Evolutionary conservation across 2,113 vertebrate species (phyloP), one percentile per base, ranked within the genome.

Genomic region (Indicator indicator): DNA sequence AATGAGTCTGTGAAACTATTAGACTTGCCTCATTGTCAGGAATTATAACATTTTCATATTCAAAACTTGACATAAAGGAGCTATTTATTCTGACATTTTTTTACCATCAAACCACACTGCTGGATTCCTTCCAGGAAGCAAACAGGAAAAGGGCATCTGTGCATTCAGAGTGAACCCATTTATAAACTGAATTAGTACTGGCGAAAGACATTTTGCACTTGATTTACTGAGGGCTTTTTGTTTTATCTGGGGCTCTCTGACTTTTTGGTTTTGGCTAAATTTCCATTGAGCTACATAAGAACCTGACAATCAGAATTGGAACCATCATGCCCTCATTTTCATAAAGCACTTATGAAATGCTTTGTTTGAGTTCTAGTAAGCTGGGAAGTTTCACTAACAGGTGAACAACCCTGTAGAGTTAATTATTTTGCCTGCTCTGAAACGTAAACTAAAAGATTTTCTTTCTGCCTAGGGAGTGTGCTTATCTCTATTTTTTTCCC

Each of bases 191-290:
- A 88, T 88, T 59, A 75, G 16, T 83, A 42, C 79, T 82, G 68
- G 33, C 88, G 80, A 59, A 89, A 94, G 27, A 50, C 17, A 64
- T 86, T 91, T 93, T 83, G 56, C 62, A 72, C 48, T 86, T 83
- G 69, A 83, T 75, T 95, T 88, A 86, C 73, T 56, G 44, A 75
- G 38, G 60, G 32, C 2, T 78, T 80, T 89, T 60, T 2, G 46
- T 64, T 88, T 83, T 81, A 60, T 64, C 50, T 89, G 76, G 19
- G 48, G 2, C 7, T 80, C 17, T 20, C 12, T 64, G 68, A 42
- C 42, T 74, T 94, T 86, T 72, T 91, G 30, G 56, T 75, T 91
- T 91, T 36, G 83, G 48, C 69, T 86, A 70, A 56, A 88, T 93
- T 88, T 92, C 33, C 20, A n/a, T 32, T 59, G 52, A 91, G 13